Evolutionary conservation across 1,140 invertebrate genomes (phyloP).

Genomic region (Drosophila neocordata): DNA sequence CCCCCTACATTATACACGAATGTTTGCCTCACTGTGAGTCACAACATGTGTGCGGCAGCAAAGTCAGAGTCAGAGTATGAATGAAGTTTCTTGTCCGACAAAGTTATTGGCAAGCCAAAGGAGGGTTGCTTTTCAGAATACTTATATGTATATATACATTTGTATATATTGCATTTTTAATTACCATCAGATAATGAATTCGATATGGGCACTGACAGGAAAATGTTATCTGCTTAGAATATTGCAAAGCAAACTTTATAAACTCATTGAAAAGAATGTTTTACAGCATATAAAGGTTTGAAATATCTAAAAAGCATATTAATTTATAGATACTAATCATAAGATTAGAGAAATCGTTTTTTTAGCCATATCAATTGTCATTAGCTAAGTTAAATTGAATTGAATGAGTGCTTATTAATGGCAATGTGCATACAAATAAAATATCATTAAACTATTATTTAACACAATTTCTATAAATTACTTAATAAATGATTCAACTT

Average conservation of each 20-base stretch:
- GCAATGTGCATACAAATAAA: background rate
- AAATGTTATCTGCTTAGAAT: no score
- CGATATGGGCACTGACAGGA: no score
- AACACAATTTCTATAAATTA: slow-evolving; percentile 16
- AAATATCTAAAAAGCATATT: no score
- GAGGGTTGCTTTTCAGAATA: background rate
- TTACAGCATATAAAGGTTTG: no score
- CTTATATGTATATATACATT: slow-evolving; percentile 31
- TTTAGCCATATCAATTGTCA: no score
- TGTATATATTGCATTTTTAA: slow-evolving; percentile 59
- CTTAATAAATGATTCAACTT: background rate
- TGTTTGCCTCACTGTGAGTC: slow-evolving; percentile 1
- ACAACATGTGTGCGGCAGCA: background rate
- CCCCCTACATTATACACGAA: background rate
- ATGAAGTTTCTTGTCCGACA: slow-evolving; percentile 2
- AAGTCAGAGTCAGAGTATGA: background rate
- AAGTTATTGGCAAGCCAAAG: background rate
- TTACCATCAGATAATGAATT: slow-evolving; percentile 17
- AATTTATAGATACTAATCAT: no score
- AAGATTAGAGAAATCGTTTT: no score
- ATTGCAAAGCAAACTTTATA: no score
- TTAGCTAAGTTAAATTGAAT: no score
- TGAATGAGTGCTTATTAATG: no score
- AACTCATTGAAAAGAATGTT: no score
- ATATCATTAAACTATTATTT: background rate